Evolutionary conservation across 2,888 invertebrate species (phyloP), one percentile per base, ranked within the genome.

Genomic region (Eilema caniola): DNA sequence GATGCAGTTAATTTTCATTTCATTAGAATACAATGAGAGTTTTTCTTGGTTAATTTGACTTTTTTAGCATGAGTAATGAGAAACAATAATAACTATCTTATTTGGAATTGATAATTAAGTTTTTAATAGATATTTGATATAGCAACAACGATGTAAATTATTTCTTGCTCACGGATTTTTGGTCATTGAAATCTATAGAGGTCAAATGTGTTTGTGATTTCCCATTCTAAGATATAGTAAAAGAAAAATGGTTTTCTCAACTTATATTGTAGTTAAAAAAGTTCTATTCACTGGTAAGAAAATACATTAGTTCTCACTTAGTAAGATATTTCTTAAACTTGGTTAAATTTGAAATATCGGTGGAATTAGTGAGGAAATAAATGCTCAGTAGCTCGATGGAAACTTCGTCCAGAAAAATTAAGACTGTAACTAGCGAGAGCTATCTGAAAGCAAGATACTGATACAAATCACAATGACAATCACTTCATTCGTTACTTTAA

Each of bases 1-100:
- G 81, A 86, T 84, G 82, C 85, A 83, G 83, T 83, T 86, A 79
- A 86, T 89, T 90, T 91, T 89, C 86, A 86, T 88, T 87, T 83
- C 85, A 88, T 88, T 88, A 85, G 82, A 89, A 89, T 89, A 90
- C 88, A 90, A 90, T 88, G 83, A 81, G 71, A 79, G 75, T 73
- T 86, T 87, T 89, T 84, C 85, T 85, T 83, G 76, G 76, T 80
- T 80, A 83, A 85, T 86, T 84, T 82, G 75, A 75, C 63, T 76
- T 78, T 84, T 81, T 76, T 79, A 69, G 83, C 66, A 56, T 74
- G 41, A 14, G 61, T 69, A 76, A 72, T 76, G 68, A 74, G 72
- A 72, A 63, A 56, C 59, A 75, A 62, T 70, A 70, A 79, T 72
- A 67, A 62, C 33, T 70, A 64, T 66, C 10, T 70, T 65, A 62